A percentile compares a stretch with the other conserved stretches of the same genome.
Evolutionary conservation across 2,888 invertebrate species (phyloP).

Genomic region (Cheilosia variabilis): DNA sequence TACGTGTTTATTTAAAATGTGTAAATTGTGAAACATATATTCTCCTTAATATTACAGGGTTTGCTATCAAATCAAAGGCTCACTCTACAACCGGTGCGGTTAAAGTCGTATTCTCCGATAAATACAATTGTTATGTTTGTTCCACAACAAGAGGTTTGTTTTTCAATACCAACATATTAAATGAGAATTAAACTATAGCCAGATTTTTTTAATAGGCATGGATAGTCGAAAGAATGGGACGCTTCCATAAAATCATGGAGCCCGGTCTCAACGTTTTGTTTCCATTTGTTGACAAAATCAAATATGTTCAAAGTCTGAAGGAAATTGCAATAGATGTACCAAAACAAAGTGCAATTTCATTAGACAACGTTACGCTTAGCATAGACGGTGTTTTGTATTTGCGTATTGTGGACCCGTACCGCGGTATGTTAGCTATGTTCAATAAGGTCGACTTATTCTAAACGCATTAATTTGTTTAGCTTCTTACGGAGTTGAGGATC

Average conservation of each 20-base stretch:
- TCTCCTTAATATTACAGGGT: conserved; percentile 6
- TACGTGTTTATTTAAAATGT: neutral
- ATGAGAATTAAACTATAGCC: conserved; percentile 16
- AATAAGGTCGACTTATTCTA: conserved; percentile 3
- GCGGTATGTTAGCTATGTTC: conserved; percentile 84
- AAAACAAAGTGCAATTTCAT: conserved; percentile 98
- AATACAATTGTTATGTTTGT: conserved; percentile 99
- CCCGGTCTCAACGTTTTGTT: conserved; percentile 97
- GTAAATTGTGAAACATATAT: neutral
- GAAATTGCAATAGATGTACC: conserved; percentile 99
- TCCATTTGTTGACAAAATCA: conserved; percentile 95
- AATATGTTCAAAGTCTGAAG: conserved; percentile 99
- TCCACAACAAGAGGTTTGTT: conserved; percentile 97
- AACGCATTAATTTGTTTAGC: conserved; percentile 82
- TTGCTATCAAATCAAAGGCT: conserved; percentile 27
- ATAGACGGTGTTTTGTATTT: conserved; percentile 99
- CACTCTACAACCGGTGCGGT: conserved; percentile 35
- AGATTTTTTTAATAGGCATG: conserved; percentile 88
- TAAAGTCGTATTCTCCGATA: conserved; percentile 87
- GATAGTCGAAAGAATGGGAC: conserved; percentile 99
- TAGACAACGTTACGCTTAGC: conserved; percentile 97
- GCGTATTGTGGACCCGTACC: conserved; percentile 95
- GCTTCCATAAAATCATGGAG: conserved; percentile 95
- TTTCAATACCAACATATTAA: neutral
- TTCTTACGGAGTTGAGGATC: conserved; percentile 99